phyloP scores from a whole-genome alignment of 2,888 invertebrate species.

The Alloscopus bannaensis region DNA sequence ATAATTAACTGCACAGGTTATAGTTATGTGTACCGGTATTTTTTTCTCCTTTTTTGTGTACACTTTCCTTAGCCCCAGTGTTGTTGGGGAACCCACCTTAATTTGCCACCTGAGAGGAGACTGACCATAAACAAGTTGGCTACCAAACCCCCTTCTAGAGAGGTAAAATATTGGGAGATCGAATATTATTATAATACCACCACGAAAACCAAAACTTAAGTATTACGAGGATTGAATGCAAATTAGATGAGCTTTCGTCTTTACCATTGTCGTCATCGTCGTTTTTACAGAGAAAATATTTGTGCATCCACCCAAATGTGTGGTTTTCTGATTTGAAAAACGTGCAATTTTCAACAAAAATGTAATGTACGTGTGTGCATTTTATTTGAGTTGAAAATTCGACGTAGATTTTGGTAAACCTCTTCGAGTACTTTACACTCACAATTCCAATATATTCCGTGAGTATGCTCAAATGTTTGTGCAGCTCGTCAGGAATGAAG shows the following conservation, averaged over 20 bases:
- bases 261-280: conserved; percentile 1
- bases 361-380: not conserved
- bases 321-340: not conserved
- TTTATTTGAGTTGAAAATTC: too few species aligned
- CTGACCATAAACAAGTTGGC: not conserved
- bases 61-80: not conserved
- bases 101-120: conserved; percentile 14
- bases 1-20: too few species aligned
- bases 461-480: too few species aligned
- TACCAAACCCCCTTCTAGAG: conserved; percentile 6
- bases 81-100: conserved; percentile 23
- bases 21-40: too few species aligned
- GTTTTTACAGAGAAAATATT: not conserved
- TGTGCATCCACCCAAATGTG: not conserved
- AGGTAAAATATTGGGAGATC: too few species aligned
- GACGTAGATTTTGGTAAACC: too few species aligned
- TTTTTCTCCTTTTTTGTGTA: conserved; percentile 6
- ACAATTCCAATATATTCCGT: too few species aligned
- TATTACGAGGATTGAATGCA: conserved; percentile 4
- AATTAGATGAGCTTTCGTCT: not conserved
- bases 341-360: not conserved
- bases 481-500: too few species aligned
- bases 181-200: not conserved
- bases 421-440: too few species aligned
- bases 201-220: not conserved